A percentile compares a stretch with the other conserved stretches of the same genome.
Conservation (phyloP, 2,797 vertebrate genomes). For the Malurus leucopterus region DNA sequence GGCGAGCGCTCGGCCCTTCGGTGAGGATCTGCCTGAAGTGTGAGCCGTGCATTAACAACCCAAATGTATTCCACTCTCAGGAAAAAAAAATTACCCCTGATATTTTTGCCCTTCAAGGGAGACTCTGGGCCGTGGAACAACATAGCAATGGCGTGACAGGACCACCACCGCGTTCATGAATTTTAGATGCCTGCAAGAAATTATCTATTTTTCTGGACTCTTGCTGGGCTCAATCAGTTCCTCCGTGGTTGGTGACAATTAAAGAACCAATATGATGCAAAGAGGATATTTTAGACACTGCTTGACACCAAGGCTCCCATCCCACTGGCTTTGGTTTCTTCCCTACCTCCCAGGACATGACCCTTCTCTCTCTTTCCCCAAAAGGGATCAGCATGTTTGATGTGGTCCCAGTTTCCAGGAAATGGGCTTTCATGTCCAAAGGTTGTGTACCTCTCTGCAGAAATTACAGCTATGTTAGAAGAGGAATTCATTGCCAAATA, state of each 20-base stretch:
- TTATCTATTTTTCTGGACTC: constrained; percentile 69
- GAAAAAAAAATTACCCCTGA: constrained; percentile 20
- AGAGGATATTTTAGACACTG: constrained; percentile 67
- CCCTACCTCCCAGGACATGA: background rate
- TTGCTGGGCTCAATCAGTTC: constrained; percentile 75
- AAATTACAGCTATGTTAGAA: background rate
- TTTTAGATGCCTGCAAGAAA: constrained; percentile 65
- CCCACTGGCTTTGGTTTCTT: background rate
- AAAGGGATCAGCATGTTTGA: background rate
- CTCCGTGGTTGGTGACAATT: constrained; percentile 74
- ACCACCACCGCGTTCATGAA: constrained; percentile 61
- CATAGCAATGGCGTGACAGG: constrained; percentile 32
- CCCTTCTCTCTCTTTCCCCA: background rate
- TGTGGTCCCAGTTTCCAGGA: background rate
- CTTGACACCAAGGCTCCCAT: constrained; percentile 59
- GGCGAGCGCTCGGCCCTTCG: constrained; percentile 26
- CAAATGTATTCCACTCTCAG: constrained; percentile 58
- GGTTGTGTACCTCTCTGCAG: background rate
- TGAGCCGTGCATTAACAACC: constrained; percentile 48
- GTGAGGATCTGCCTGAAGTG: constrained; percentile 48
- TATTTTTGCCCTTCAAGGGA: constrained; percentile 62
- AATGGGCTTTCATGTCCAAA: background rate
- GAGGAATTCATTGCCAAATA: background rate
- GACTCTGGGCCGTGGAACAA: constrained; percentile 12
- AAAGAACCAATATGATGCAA: constrained; percentile 67